phyloP scores from a whole-genome alignment of 2,113 vertebrate species.

The Festucalex cinctus region DNA sequence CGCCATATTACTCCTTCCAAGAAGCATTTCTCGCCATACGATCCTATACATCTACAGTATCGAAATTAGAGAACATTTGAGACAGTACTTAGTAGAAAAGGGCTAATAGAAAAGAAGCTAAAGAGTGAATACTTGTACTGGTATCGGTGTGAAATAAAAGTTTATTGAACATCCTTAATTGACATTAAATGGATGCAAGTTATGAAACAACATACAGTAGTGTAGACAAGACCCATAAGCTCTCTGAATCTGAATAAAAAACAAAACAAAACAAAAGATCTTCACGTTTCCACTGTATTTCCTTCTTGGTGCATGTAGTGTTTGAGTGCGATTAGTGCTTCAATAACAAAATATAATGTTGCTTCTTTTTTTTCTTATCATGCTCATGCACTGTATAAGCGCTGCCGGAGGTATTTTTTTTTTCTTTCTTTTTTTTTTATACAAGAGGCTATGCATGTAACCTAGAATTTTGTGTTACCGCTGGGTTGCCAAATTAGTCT shows the following conservation, averaged over 20 bases:
- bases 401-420: not conserved
- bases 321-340: not conserved
- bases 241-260: not conserved
- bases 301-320: no score
- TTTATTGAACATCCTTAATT: not conserved
- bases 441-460: not conserved
- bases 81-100: no score
- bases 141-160: no score
- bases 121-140: no score
- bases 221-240: not conserved
- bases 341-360: not conserved
- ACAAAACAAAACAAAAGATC: not conserved
- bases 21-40: no score
- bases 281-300: no score
- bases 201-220: not conserved
- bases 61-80: no score
- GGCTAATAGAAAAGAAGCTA: no score
- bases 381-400: not conserved
- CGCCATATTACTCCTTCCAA: no score
- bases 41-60: no score
- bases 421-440: no score
- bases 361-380: not conserved
- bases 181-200: not conserved
- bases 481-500: conserved; percentile 4
- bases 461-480: not conserved